Base-by-base conservation (phyloP, 2,113 vertebrate genomes). In the Clarias macrocephalus region DNA sequence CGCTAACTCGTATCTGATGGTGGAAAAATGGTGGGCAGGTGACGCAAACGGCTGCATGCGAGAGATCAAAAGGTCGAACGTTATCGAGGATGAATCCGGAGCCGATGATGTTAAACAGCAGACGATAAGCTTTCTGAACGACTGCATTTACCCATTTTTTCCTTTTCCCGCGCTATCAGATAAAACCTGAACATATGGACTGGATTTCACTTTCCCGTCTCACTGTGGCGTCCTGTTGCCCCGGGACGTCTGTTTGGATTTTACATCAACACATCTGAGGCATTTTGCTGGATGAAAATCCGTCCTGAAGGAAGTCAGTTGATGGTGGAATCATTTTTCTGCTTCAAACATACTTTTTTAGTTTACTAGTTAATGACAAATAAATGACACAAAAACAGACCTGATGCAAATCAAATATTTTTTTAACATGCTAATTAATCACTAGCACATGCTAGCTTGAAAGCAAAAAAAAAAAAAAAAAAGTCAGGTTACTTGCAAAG, bases 1-100 rank as follows among this genome's bases (percentile, higher is more conserved):
- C 11, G 57, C 57, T 81, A 81, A 57, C 57, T 37, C 28, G 15
- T 37, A 81, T 81, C 79, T 62, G 79, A 81, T 81, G 79, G 28
- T 28, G 77, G 57, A 57, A 21, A 60, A 81, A 81, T 81, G 79
- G 56, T 60, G 37, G 3, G 21, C 79, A 81, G 54, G 79, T 81
- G 79, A 62, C 16, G 56, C 28, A 1, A 19, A 54, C 16, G 33
- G 79, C 79, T 30, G 56, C 28, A 23, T 13, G 57, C 4, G 18
- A 12, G 57, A 62, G 57, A 81, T 81, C 28, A 62, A 37, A 81
- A 11, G 56, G 79, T 37, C 6, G 2, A 18, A 8, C 15, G 25
- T n/a, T 56, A 54, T 77, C 25, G 2, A 16, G 37, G 37, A 11
- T 73, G 33, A 42, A 33, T 37, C 7, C 68, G 8, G 70, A 23